phyloP scores from a whole-genome alignment of 2,113 vertebrate genomes.

The Psammodynastes pulverulentus region DNA sequence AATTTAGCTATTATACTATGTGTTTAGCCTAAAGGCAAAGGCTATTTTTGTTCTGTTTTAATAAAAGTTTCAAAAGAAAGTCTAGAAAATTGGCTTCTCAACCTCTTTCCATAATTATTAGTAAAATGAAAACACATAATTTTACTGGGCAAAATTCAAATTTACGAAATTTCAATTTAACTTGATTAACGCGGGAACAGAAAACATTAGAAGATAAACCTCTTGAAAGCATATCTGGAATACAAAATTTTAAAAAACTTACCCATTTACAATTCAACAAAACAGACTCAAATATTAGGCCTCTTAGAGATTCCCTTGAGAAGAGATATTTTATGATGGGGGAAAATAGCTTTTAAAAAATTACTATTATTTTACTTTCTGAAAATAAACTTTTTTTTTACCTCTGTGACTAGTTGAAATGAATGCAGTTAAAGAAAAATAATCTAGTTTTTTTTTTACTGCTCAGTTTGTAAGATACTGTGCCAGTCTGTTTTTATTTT shows the following conservation, averaged over 20 bases:
- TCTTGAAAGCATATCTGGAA: not conserved
- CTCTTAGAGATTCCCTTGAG: not conserved
- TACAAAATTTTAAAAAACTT: not conserved
- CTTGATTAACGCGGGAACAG: not conserved
- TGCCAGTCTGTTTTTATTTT: not conserved
- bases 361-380: not conserved
- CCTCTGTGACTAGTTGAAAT: not conserved
- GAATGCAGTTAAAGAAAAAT: not conserved
- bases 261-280: not conserved
- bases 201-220: conserved; percentile 7
- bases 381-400: not conserved
- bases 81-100: conserved; percentile 31
- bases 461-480: not conserved
- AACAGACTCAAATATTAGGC: not conserved
- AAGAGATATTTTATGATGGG: not conserved
- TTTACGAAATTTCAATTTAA: conserved; percentile 5
- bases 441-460: not conserved
- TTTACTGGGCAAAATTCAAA: not conserved
- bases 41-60: conserved; percentile 39
- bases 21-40: conserved; percentile 23
- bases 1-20: not conserved
- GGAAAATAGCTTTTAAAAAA: not conserved
- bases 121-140: not conserved
- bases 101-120: not conserved
- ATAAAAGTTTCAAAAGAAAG: conserved; percentile 30